Evolutionary conservation across 92 coral and sea anemone genomes (phyloP), one percentile per base, ranked within the genome.

Genomic region (Paramuricea clavata): DNA sequence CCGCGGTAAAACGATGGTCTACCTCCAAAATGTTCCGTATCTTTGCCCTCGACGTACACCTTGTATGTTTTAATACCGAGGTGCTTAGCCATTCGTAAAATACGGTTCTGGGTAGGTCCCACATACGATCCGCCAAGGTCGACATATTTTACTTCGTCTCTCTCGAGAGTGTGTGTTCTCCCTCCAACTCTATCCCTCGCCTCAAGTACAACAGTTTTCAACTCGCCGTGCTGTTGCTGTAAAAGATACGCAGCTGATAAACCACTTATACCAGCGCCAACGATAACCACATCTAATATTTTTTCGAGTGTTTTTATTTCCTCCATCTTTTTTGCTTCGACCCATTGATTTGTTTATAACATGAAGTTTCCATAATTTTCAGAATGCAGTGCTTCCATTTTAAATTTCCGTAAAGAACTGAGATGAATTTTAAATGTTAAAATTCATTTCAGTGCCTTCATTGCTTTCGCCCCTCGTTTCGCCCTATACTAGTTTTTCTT

Each of bases 161-260:
- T 94, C 47, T 89, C 91, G 16, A 93, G 42, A 28, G 99, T 96
- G 30, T 96, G 92, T 0, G 99, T 96, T 71, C 99, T 90, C 10
- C 99, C 99, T n/a, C 99, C 99, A 26, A 96, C 99, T 15, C 98
- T 94, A 88, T 96, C 95, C 36, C 99, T 85, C 2, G 99, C 98
- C 77, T 96, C 99, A 7, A 96, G 87, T 4, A 96, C 93, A 41
- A 93, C 39, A 10, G 88, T 93, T 65, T 92, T 92, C 6, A 94
- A 17, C 25, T 78, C 69, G 1, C 93, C 95, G 60, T 88, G 59
- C 19, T 79, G 87, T 36, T 91, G 84, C 16, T 83, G 88, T 39
- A 96, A 89, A 17, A 96, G 81, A 71, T 93, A 91, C 42, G 97
- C 99, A 33, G 99, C 98, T 79, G 97, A 96, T 12, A 96, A 91